Conservation (phyloP, 2,888 invertebrate genomes). For the Argynnis bischoffii region DNA sequence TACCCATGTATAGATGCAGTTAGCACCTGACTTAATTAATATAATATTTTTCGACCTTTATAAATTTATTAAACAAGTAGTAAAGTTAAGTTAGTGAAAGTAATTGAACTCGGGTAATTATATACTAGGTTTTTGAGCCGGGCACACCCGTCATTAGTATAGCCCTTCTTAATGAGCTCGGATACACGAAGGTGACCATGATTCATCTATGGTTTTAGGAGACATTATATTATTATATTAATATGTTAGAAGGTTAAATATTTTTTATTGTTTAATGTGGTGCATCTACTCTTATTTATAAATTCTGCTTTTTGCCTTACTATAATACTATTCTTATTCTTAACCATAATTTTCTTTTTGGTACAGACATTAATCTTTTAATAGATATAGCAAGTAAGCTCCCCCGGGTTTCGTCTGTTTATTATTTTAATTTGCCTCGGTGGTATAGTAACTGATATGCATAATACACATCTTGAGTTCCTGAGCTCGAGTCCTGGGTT, state of each 20-base stretch:
- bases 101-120: constrained; percentile 20
- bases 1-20: too few species aligned
- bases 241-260: background rate
- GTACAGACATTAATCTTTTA: background rate
- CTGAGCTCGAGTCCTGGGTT: too few species aligned
- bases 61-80: background rate
- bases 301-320: background rate
- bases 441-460: too few species aligned
- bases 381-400: too few species aligned
- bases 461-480: too few species aligned
- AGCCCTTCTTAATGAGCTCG: constrained; percentile 14
- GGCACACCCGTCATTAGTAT: constrained; percentile 15
- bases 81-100: constrained; percentile 10
- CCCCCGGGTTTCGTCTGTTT: too few species aligned
- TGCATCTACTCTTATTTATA: background rate
- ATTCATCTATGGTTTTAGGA: background rate
- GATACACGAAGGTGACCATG: too few species aligned
- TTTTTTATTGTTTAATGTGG: too few species aligned
- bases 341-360: background rate
- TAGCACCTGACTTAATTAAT: too few species aligned
- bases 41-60: background rate
- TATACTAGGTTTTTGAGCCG: constrained; percentile 10
- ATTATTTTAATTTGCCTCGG: too few species aligned
- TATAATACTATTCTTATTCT: too few species aligned
- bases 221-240: too few species aligned